Conservation (phyloP, 1,140 invertebrate species). For the Caenorhabditis tropicalis region DNA sequence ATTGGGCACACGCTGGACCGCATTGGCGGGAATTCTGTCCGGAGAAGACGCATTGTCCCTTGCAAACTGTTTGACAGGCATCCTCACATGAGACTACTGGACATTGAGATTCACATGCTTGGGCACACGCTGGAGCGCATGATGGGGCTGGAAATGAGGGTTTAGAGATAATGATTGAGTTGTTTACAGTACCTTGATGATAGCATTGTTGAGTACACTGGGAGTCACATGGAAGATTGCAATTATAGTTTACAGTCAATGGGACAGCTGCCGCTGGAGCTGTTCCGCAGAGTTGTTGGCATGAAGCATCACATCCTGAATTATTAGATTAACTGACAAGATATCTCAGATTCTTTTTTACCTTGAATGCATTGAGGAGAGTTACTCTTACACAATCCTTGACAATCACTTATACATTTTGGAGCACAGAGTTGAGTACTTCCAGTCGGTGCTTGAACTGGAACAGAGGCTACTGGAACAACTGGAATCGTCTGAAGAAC, state of each 20-base stretch:
- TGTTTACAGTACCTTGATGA: not conserved
- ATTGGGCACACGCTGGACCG: conserved; percentile 42
- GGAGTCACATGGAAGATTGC: conserved; percentile 45
- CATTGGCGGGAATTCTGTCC: conserved; percentile 49
- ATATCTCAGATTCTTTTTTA: not conserved
- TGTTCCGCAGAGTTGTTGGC: conserved; percentile 44
- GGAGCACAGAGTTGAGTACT: conserved; percentile 39
- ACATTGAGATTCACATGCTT: conserved; percentile 28
- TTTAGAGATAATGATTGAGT: not conserved
- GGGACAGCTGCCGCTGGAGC: conserved; percentile 25
- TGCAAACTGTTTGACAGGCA: conserved; percentile 47
- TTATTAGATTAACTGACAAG: not conserved
- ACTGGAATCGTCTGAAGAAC: conserved; percentile 10
- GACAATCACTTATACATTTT: conserved; percentile 47
- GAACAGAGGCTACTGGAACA: conserved; percentile 1
- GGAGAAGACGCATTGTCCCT: conserved; percentile 44
- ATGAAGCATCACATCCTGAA: conserved; percentile 30
- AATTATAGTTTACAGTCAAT: conserved; percentile 36
- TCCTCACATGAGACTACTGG: conserved; percentile 46
- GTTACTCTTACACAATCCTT: conserved; percentile 33
- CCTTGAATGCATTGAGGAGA: conserved; percentile 45
- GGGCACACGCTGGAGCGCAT: conserved; percentile 37
- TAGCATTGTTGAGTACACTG: conserved; percentile 46
- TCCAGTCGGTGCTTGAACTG: not conserved
- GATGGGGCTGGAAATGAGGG: conserved; percentile 7